Conservation (phyloP, 1,140 invertebrate genomes). For the Dreissena polymorpha region DNA sequence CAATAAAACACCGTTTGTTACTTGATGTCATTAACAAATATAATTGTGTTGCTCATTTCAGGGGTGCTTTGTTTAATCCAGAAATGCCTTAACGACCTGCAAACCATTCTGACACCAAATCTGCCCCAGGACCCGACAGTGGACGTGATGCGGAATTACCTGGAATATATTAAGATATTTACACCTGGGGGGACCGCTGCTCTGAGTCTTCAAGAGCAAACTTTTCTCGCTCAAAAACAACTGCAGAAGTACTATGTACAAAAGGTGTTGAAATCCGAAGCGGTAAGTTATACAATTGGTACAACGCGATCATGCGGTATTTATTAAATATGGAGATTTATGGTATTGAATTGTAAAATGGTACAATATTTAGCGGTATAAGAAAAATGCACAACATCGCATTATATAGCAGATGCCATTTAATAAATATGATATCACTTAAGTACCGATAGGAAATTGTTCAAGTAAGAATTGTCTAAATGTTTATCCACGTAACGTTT, state of each 20-base stretch:
- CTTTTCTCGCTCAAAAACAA: constrained; percentile 50
- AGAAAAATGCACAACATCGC: no score
- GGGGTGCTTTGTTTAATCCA: constrained; percentile 21
- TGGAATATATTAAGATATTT: constrained; percentile 43
- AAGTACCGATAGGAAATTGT: no score
- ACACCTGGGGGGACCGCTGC: constrained; percentile 5
- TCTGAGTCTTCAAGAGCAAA: constrained; percentile 47
- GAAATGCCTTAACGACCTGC: constrained; percentile 16
- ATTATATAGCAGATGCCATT: no score
- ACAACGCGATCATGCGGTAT: no score
- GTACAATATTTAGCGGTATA: no score
- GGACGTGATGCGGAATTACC: constrained; percentile 46
- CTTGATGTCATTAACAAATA: no score
- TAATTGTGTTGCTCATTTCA: background rate
- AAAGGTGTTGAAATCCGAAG: constrained; percentile 42
- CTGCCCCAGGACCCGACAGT: constrained; percentile 50
- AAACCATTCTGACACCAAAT: constrained; percentile 42
- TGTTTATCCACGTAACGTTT: no score
- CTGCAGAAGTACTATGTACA: constrained; percentile 47
- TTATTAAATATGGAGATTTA: no score
- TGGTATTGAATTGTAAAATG: no score
- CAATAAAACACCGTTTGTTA: no score
- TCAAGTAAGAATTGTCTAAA: no score
- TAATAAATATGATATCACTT: no score
- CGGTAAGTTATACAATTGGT: constrained; percentile 4